Percentiles rank a stretch among this genome's conserved stretches.
Conservation (phyloP, 2,888 invertebrate genomes). For the Antitype chi region DNA sequence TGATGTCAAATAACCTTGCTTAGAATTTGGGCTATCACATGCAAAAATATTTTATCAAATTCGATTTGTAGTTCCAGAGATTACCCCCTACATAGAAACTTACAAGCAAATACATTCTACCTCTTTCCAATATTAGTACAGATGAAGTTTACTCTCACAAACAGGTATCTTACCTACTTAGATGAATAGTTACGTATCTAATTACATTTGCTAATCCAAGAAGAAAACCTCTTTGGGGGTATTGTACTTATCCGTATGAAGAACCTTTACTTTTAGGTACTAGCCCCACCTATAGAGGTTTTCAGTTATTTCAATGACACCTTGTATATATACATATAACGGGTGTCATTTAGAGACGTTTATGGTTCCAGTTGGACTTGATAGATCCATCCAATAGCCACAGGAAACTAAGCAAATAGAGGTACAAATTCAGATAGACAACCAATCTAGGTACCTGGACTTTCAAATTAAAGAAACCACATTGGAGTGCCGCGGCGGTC, state of each 20-base stretch:
- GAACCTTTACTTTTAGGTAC: neutral
- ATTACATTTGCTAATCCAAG: neutral
- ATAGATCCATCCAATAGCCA: neutral
- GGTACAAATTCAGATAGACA: neutral
- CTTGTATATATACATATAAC: no score
- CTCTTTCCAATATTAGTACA: no score
- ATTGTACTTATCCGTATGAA: no score
- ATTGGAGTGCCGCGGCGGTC: constrained; percentile 1
- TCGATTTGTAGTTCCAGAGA: no score
- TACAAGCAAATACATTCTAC: no score
- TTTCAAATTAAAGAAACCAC: constrained; percentile 21
- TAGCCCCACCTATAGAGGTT: neutral
- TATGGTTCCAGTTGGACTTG: neutral
- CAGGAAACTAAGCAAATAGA: neutral
- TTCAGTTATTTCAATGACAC: neutral
- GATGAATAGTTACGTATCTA: neutral
- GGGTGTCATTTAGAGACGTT: neutral
- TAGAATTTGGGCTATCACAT: no score
- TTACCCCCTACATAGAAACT: no score
- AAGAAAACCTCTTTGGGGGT: neutral
- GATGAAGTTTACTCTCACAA: neutral
- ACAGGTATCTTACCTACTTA: neutral
- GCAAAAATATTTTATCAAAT: no score
- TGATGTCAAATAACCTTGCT: no score
- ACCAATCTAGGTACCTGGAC: neutral